These are phyloP conservation scores for Leptopilina syphax DNA, from an alignment of 2,888 invertebrate genomes.

Conservation along the genomic window DNA sequence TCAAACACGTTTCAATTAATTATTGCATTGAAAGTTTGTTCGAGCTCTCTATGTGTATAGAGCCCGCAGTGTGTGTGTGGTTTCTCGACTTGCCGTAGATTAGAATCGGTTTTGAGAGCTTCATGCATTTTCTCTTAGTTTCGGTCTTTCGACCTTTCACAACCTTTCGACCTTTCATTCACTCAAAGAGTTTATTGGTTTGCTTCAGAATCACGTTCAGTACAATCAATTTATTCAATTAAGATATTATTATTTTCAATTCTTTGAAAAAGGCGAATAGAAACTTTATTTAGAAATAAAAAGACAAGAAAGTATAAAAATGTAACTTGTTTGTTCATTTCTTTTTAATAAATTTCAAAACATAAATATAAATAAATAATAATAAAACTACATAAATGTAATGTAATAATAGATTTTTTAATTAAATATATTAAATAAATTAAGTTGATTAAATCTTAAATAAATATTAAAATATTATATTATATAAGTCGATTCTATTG, in stretches of 20 bases:
- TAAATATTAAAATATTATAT: too few species aligned
- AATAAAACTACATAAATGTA: too few species aligned
- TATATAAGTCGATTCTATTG: too few species aligned
- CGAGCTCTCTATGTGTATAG: not conserved
- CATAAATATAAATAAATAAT: too few species aligned
- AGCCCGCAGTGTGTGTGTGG: slow-evolving; percentile 13
- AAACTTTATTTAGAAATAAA: too few species aligned
- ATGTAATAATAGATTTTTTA: too few species aligned
- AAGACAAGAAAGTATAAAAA: too few species aligned
- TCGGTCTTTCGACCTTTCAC: slow-evolving; percentile 22
- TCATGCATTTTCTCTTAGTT: slow-evolving; percentile 22
- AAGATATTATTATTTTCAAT: not conserved
- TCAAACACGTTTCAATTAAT: slow-evolving; percentile 35
- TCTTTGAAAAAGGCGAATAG: not conserved
- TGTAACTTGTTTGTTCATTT: too few species aligned
- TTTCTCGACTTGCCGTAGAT: slow-evolving; percentile 10
- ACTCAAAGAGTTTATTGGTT: slow-evolving; percentile 4
- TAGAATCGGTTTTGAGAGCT: slow-evolving; percentile 20
- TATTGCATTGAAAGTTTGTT: slow-evolving; percentile 25
- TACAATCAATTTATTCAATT: not conserved
- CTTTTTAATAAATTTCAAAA: too few species aligned
- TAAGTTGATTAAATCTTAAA: too few species aligned
- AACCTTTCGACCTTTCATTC: slow-evolving; percentile 4
- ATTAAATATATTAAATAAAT: too few species aligned
- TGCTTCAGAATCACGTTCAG: slow-evolving; percentile 1